A percentile compares a stretch with the other conserved stretches of the same genome.
Evolutionary conservation across 2,888 invertebrate species (phyloP).

Genomic region (Drosophila rubida): DNA sequence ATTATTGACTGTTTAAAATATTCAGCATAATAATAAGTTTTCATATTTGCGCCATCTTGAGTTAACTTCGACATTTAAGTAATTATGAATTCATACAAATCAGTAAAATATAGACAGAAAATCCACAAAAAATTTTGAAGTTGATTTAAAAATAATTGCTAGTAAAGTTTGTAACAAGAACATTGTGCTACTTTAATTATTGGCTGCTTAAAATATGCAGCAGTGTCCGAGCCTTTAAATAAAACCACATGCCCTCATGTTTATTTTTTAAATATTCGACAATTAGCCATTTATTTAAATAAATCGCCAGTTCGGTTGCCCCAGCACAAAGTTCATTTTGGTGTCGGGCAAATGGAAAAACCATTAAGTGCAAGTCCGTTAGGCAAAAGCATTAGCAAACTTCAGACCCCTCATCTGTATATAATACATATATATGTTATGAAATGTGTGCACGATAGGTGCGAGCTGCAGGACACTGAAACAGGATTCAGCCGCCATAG

Average conservation of each 20-base stretch:
- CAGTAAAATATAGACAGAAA: no score
- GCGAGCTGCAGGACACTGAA: slow-evolving; percentile 25
- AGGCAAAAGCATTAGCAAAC: slow-evolving; percentile 27
- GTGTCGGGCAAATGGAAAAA: slow-evolving; percentile 48
- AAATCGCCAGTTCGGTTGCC: not conserved
- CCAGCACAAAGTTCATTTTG: slow-evolving; percentile 17
- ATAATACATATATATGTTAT: not conserved
- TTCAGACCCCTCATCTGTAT: not conserved
- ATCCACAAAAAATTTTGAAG: no score
- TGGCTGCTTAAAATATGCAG: not conserved
- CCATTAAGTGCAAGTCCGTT: slow-evolving; percentile 47
- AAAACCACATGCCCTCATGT: not conserved
- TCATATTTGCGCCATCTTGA: no score
- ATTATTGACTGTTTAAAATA: no score
- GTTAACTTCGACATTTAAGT: no score
- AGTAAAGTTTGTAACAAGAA: no score
- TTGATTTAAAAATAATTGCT: no score
- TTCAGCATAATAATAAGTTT: no score
- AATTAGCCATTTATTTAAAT: not conserved
- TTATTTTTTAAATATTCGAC: not conserved
- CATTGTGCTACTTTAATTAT: not conserved
- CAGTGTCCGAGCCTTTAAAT: no score
- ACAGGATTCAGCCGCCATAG: slow-evolving; percentile 16
- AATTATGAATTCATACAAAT: no score
- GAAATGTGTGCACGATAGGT: slow-evolving; percentile 10